Evolutionary conservation across 2,888 invertebrate species (phyloP).

Genomic region (Meandrusa payeni): DNA sequence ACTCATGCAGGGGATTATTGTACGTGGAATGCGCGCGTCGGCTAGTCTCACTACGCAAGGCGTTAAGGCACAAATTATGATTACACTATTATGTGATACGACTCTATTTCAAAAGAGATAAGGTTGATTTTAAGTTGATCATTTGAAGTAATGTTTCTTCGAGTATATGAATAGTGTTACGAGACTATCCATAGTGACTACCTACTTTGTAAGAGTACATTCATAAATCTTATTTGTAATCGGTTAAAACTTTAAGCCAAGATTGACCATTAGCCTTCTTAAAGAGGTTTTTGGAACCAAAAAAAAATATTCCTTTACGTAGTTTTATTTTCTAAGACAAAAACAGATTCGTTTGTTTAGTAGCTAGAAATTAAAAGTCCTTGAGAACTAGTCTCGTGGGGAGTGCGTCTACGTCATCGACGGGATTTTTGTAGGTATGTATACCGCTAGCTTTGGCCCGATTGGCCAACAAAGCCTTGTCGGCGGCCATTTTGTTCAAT

Average conservation of each 20-base stretch:
- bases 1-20: constrained; percentile 66
- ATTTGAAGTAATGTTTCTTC: constrained; percentile 28
- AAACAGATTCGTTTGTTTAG: constrained; percentile 47
- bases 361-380: constrained; percentile 74
- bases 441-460: constrained; percentile 54
- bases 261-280: too few relatives aligned
- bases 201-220: constrained; percentile 76
- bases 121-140: constrained; percentile 41
- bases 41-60: constrained; percentile 65
- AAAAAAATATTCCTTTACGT: too few relatives aligned
- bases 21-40: constrained; percentile 79
- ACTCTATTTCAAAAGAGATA: constrained; percentile 35
- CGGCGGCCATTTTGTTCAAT: constrained; percentile 84
- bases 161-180: constrained; percentile 42
- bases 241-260: constrained; percentile 1
- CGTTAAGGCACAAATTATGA: constrained; percentile 46
- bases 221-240: constrained; percentile 67
- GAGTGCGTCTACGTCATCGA: constrained; percentile 72
- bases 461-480: constrained; percentile 76
- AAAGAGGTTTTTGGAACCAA: too few relatives aligned
- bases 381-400: constrained; percentile 78
- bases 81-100: constrained; percentile 25
- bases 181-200: constrained; percentile 73
- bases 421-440: constrained; percentile 68
- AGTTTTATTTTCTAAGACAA: constrained; percentile 30